Evolutionary conservation across 2,113 vertebrate genomes (phyloP).

Genomic region (Heteronetta atricapilla): DNA sequence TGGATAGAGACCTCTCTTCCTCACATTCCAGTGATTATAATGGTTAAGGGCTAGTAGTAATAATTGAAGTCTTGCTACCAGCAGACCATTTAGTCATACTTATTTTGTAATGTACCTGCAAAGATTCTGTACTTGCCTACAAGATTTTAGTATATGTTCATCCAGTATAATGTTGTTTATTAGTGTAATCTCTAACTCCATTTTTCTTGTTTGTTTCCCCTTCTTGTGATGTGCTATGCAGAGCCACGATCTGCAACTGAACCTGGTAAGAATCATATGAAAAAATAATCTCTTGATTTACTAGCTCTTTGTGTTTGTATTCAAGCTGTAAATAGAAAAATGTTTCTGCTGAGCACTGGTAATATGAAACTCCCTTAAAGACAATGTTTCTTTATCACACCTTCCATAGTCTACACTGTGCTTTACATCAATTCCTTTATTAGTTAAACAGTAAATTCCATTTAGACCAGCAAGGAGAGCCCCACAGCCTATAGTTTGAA

Average conservation of each 20-base stretch:
- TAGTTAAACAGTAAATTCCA: slow-evolving; percentile 66
- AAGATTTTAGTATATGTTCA: background rate
- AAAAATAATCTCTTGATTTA: slow-evolving; percentile 63
- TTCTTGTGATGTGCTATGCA: slow-evolving; percentile 61
- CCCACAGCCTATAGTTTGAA: background rate
- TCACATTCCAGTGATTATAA: background rate
- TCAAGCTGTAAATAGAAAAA: slow-evolving; percentile 48
- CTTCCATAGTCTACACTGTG: slow-evolving; percentile 15
- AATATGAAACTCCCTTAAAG: slow-evolving; percentile 71
- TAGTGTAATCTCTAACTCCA: slow-evolving; percentile 48
- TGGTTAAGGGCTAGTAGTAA: background rate
- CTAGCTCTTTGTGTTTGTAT: slow-evolving; percentile 59
- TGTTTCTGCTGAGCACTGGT: slow-evolving; percentile 67
- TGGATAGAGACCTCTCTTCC: background rate
- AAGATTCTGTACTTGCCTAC: background rate
- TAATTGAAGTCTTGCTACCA: background rate
- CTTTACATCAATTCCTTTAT: slow-evolving; percentile 68
- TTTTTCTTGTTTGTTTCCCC: slow-evolving; percentile 56
- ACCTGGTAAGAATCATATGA: slow-evolving; percentile 81
- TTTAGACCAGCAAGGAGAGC: slow-evolving; percentile 35
- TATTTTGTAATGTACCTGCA: background rate
- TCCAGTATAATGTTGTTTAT: background rate
- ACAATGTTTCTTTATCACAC: slow-evolving; percentile 68
- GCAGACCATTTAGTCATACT: background rate
- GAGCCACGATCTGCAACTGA: slow-evolving; percentile 86